phyloP scores from a whole-genome alignment of 2,797 vertebrate genomes.

The Scolopax rusticola region DNA sequence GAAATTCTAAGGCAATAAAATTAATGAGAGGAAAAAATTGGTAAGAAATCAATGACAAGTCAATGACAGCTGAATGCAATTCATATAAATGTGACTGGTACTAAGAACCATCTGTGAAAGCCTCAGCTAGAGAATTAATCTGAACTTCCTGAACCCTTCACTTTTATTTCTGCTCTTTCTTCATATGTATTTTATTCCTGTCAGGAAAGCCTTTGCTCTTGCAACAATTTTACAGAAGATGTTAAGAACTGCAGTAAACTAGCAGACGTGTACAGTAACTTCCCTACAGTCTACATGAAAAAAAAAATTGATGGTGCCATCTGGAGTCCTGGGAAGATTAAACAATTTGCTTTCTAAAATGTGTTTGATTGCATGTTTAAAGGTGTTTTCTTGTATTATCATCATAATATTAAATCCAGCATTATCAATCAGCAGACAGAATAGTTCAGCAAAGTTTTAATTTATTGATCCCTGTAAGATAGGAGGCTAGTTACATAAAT shows the following conservation, averaged over 20 bases:
- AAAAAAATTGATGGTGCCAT: conserved; percentile 44
- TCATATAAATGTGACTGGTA: conserved; percentile 7
- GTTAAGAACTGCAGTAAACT: conserved; percentile 37
- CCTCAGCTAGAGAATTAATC: conserved; percentile 20
- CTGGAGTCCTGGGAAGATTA: conserved; percentile 52
- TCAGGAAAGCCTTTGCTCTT: conserved; percentile 66
- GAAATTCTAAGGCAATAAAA: conserved; percentile 43
- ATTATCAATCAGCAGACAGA: neutral
- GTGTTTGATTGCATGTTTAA: neutral
- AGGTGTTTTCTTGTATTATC: neutral
- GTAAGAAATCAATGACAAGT: conserved; percentile 59
- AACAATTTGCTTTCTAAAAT: conserved; percentile 49
- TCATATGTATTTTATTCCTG: conserved; percentile 39
- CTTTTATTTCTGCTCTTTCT: conserved; percentile 57
- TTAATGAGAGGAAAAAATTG: conserved; percentile 55
- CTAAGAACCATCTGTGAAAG: conserved; percentile 38
- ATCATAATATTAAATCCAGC: neutral
- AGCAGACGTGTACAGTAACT: conserved; percentile 4
- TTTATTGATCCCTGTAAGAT: neutral
- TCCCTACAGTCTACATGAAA: neutral
- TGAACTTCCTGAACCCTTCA: conserved; percentile 63
- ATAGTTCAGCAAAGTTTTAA: neutral
- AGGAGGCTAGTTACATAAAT: neutral
- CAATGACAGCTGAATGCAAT: conserved; percentile 45
- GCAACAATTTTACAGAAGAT: conserved; percentile 49